phyloP scores from a whole-genome alignment of 2,797 vertebrate species.

The Squalus acanthias region DNA sequence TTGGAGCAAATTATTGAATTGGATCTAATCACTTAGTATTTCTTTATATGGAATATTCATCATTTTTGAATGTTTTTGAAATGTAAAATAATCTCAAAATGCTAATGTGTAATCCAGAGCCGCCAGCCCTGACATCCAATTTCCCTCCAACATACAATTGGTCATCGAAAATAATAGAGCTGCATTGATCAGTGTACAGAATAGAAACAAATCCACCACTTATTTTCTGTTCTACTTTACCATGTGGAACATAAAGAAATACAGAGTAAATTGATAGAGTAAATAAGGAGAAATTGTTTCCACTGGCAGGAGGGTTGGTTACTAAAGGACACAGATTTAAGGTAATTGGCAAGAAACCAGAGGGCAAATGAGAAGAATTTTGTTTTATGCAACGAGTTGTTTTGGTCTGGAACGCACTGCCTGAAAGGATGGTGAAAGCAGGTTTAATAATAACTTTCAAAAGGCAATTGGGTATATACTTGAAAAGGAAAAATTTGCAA shows the following conservation, averaged over 20 bases:
- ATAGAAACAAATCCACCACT: background rate
- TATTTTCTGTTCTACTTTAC: background rate
- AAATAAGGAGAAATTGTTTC: background rate
- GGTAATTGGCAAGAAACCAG: background rate
- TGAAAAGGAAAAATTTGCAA: too few relatives aligned
- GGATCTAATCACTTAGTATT: background rate
- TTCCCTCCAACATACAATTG: background rate
- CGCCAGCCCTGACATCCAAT: background rate
- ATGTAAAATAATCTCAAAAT: constrained; percentile 30
- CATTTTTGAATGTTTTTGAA: background rate
- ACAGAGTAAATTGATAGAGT: background rate
- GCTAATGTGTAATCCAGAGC: background rate
- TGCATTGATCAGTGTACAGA: background rate
- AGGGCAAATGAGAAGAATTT: background rate
- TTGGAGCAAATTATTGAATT: background rate
- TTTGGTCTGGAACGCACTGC: background rate
- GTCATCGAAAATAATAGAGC: background rate
- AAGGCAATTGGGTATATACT: background rate
- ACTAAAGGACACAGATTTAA: background rate
- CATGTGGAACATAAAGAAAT: background rate
- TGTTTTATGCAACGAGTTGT: background rate
- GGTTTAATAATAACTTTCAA: background rate
- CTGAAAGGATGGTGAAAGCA: background rate
- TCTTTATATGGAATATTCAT: background rate
- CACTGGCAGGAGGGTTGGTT: background rate